Percentiles rank a stretch among this genome's conserved stretches.
These are phyloP conservation scores for Stichopus chloronotus DNA, from an alignment of 35 echinoderm and acorn worm genomes.

Conservation along the genomic window DNA sequence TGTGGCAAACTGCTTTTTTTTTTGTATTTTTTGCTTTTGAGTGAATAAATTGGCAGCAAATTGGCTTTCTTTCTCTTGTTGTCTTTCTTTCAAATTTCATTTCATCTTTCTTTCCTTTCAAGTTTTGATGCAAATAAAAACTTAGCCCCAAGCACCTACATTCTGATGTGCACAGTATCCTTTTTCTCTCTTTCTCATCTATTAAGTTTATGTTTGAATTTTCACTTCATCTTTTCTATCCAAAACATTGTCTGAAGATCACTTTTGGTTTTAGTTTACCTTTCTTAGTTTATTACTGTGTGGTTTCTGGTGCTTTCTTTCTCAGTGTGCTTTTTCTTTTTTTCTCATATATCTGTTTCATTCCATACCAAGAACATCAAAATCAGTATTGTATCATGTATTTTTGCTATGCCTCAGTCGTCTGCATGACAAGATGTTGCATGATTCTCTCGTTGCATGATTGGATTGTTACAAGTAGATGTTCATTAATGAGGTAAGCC, in stretches of 20 bases:
- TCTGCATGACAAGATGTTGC: not conserved
- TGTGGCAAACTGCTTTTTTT: not conserved
- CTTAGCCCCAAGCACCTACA: not conserved
- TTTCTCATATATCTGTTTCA: not conserved
- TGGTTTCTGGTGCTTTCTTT: not conserved
- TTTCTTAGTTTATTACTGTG: not conserved
- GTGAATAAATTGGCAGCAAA: not conserved
- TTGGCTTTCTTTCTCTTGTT: constrained; percentile 1
- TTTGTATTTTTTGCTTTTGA: not conserved
- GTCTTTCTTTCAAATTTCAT: not conserved
- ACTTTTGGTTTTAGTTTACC: not conserved
- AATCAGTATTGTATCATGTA: no score
- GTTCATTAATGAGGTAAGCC: not conserved
- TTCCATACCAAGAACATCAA: no score
- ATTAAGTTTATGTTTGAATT: not conserved
- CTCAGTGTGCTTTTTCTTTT: not conserved
- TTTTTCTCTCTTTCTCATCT: not conserved
- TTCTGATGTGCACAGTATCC: not conserved
- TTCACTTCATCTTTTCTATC: not conserved
- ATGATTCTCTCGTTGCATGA: constrained; percentile 7
- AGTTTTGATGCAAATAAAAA: not conserved
- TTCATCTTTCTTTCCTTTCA: not conserved
- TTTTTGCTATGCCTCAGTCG: not conserved
- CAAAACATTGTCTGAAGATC: not conserved
- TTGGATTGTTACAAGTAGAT: not conserved